Percentiles rank a stretch among this genome's conserved stretches.
phyloP scores from a whole-genome alignment of 2,888 invertebrate genomes.

The Catocala sponsa region DNA sequence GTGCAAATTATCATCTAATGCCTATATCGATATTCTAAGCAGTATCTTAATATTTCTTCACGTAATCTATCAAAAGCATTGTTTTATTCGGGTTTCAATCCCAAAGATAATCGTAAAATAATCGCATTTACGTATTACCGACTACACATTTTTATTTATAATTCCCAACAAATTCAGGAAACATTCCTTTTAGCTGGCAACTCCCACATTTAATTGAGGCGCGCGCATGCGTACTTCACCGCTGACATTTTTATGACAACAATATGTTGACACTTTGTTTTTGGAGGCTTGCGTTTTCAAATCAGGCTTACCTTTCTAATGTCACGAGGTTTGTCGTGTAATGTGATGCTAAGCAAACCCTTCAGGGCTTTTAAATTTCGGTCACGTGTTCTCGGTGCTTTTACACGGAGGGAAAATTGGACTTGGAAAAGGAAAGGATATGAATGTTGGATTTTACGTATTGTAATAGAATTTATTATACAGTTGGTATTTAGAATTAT shows the following conservation, averaged over 20 bases:
- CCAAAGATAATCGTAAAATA: too few relatives aligned
- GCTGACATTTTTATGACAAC: constrained; percentile 47
- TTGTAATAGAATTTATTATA: too few relatives aligned
- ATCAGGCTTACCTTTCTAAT: constrained; percentile 24
- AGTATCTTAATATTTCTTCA: too few relatives aligned
- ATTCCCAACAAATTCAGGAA: constrained; percentile 26
- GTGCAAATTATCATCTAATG: too few relatives aligned
- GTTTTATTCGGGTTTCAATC: too few relatives aligned
- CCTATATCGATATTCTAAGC: too few relatives aligned
- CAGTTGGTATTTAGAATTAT: too few relatives aligned
- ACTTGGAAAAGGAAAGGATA: too few relatives aligned
- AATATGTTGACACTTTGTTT: constrained; percentile 55
- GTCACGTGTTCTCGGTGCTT: neutral
- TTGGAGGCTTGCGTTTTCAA: constrained; percentile 32
- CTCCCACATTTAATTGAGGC: constrained; percentile 36
- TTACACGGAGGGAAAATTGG: constrained; percentile 1
- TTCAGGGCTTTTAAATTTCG: constrained; percentile 1
- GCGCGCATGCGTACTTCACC: constrained; percentile 49
- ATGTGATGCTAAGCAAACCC: constrained; percentile 1
- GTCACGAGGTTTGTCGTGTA: constrained; percentile 12
- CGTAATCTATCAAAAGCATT: too few relatives aligned
- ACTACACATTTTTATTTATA: too few relatives aligned
- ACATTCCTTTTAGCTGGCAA: constrained; percentile 37
- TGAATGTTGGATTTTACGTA: too few relatives aligned
- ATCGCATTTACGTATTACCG: too few relatives aligned